These are phyloP conservation scores for Leptarthrus brevirostris DNA, from an alignment of 2,888 invertebrate species.

Conservation along the genomic window DNA sequence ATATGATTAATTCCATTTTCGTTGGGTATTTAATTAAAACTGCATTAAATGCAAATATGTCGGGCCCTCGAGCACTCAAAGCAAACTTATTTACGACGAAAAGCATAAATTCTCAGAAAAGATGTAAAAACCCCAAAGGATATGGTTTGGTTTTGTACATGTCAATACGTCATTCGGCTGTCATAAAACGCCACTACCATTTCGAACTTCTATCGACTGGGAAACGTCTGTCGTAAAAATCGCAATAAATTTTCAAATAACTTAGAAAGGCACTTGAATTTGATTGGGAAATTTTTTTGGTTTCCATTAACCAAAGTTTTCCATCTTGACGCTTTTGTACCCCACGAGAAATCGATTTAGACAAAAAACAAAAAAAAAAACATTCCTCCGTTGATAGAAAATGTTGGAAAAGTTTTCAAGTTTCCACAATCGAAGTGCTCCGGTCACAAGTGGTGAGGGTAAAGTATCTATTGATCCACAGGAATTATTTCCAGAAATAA, in stretches of 20 bases:
- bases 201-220: not conserved
- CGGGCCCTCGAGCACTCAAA: no score
- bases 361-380: no score
- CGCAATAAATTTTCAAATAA: not conserved
- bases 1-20: no score
- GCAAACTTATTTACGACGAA: no score
- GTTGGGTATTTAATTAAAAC: no score
- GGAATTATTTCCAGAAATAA: no score
- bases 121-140: not conserved
- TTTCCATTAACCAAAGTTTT: not conserved
- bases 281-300: not conserved
- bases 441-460: no score
- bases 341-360: not conserved
- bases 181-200: not conserved
- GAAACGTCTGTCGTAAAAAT: not conserved
- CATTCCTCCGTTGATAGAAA: no score
- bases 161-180: not conserved
- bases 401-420: no score
- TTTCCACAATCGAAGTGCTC: no score
- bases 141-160: not conserved
- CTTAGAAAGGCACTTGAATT: not conserved
- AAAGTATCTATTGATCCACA: no score
- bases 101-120: not conserved
- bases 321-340: not conserved
- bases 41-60: no score